Evolutionary conservation across 2,888 invertebrate genomes (phyloP).

Genomic region (Pogonocherus hispidulus): DNA sequence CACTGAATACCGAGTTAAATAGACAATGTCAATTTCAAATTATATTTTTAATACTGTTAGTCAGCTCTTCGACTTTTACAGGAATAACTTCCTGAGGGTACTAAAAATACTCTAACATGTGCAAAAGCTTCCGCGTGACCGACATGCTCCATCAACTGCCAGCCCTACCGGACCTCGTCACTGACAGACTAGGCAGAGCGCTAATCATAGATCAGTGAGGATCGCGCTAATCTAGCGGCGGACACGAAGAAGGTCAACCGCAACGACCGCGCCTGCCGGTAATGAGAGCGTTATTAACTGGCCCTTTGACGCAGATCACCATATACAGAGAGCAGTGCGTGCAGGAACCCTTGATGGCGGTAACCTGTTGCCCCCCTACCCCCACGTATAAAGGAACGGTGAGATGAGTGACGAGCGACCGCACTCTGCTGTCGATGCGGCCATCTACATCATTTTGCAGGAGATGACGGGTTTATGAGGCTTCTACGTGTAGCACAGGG

Average conservation of each 20-base stretch:
- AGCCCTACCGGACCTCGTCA: no score
- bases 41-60: no score
- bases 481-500: not conserved
- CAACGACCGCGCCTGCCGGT: slow-evolving; percentile 47
- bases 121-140: not conserved
- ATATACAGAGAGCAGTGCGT: slow-evolving; percentile 50
- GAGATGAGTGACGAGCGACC: slow-evolving; percentile 31
- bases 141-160: not conserved
- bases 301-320: slow-evolving; percentile 51
- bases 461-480: slow-evolving; percentile 21
- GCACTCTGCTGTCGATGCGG: slow-evolving; percentile 22
- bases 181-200: no score
- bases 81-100: not conserved
- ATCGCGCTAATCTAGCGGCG: slow-evolving; percentile 37
- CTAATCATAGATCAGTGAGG: no score
- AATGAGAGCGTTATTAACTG: slow-evolving; percentile 55
- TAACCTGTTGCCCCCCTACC: slow-evolving; percentile 48
- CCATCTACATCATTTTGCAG: slow-evolving; percentile 24
- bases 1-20: no score
- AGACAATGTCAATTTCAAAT: no score
- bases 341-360: slow-evolving; percentile 37
- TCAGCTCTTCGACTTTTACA: no score
- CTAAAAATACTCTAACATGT: not conserved
- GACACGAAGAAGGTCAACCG: slow-evolving; percentile 43
- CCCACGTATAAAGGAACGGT: not conserved